These are phyloP conservation scores for Plectrocnemia conspersa DNA, from an alignment of 1,140 invertebrate species.

Conservation along the genomic window DNA sequence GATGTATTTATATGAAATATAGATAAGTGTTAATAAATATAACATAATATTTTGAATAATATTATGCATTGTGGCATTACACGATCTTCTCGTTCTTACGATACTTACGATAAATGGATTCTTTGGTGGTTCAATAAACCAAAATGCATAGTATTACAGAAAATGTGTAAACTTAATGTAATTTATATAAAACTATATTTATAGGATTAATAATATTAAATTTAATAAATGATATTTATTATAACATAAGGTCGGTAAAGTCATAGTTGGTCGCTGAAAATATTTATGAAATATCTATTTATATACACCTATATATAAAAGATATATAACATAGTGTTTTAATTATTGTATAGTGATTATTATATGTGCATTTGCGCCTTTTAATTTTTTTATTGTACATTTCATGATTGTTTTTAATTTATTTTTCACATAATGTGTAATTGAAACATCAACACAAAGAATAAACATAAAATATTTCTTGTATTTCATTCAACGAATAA, in stretches of 20 bases:
- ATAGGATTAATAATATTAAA: no score
- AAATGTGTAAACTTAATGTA: no score
- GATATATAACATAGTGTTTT: slow-evolving; percentile 13
- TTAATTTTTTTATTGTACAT: slow-evolving; percentile 13
- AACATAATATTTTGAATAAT: neutral
- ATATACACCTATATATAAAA: slow-evolving; percentile 13
- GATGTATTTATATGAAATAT: neutral
- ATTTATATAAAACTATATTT: no score
- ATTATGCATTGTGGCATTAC: neutral
- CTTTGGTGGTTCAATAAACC: neutral
- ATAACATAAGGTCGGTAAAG: slow-evolving; percentile 21
- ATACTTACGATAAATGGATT: neutral
- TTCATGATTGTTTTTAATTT: slow-evolving; percentile 9
- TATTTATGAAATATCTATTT: slow-evolving; percentile 9
- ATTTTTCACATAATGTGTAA: slow-evolving; percentile 11
- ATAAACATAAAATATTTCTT: no score
- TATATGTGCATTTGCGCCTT: slow-evolving; percentile 4
- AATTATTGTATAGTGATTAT: slow-evolving; percentile 20
- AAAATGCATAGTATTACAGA: no score
- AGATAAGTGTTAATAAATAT: neutral
- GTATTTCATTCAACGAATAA: no score
- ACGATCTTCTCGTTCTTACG: neutral
- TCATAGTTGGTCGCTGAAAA: slow-evolving; percentile 20
- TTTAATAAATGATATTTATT: no score
- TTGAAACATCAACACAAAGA: neutral